Base-by-base conservation (phyloP, 2,888 invertebrate genomes). In the Trissonchulus latispiculum region DNA sequence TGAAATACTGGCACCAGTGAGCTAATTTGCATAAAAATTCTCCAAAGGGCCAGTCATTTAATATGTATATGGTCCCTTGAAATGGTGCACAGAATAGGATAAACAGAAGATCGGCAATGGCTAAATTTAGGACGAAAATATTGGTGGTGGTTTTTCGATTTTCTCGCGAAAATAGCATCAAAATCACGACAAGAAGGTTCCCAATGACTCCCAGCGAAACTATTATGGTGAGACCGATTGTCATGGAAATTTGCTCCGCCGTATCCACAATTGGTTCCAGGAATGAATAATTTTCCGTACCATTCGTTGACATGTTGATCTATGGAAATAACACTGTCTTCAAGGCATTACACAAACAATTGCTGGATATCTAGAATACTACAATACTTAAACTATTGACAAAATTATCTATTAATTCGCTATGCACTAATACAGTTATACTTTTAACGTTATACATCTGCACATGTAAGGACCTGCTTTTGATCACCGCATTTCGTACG, bases 11-110 rank as follows among this genome's bases (percentile, higher is more conserved):
- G 31, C 48, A 61, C 8, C n/a, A 70, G 33, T 70, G 71, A 2
- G 61, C 71, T 8, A 61, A 23, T 61, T 70, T 70, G 61, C 71
- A 70, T 8, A 70, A 8, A 3, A 70, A 61, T 32, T 2, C 3
- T 67, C 71, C 62, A 28, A 67, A 70, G 2, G 48, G 48, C 71
- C 71, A 70, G 29, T 61, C 59, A 61, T 70, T 70, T 15, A 70
- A 28, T 2, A 70, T 64, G 59, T 70, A 70, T 3, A 70, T 15
- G 15, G 59, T 31, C 8, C 71, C 71, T 3, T 70, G 71, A 3
- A 70, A 70, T 15, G 64, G 64, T 15, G 29, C 64, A 29, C 64
- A 64, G 28, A 64, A 64, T n/a, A n/a, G n/a, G n/a, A n/a, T n/a
- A n/a, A n/a, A n/a, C 64, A 64, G 28, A 28, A 64, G 29, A 28